Conservation (phyloP, 2,888 invertebrate genomes). For the Cheilosia vulpina region DNA sequence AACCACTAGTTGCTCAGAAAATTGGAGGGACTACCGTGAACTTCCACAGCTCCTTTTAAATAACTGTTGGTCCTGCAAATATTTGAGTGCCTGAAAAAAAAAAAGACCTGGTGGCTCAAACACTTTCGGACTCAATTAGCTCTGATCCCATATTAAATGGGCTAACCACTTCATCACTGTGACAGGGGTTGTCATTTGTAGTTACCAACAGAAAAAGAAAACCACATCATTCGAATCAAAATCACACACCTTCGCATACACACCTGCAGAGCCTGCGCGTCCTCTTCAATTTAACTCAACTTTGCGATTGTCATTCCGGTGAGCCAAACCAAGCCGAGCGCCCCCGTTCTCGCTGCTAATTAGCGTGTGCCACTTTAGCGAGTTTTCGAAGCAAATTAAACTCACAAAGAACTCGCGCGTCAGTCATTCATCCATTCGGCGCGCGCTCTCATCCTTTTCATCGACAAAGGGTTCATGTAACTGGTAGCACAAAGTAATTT, state of each 20-base stretch:
- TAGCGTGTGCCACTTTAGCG: slow-evolving; percentile 48
- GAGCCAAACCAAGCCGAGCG: slow-evolving; percentile 1
- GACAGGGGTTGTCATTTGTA: background rate
- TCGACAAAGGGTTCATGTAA: slow-evolving; percentile 29
- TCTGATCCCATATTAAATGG: too few species aligned
- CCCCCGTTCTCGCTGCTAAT: slow-evolving; percentile 60
- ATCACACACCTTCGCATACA: slow-evolving; percentile 9
- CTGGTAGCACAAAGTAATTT: slow-evolving; percentile 67
- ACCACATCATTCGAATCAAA: slow-evolving; percentile 19
- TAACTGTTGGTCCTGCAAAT: too few species aligned
- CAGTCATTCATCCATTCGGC: slow-evolving; percentile 23
- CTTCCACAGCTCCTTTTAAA: too few species aligned
- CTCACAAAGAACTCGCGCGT: slow-evolving; percentile 57
- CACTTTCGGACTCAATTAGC: too few species aligned
- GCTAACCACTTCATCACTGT: background rate
- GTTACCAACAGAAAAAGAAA: background rate
- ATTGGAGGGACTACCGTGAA: too few species aligned
- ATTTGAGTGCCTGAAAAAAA: too few species aligned
- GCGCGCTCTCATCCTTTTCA: background rate
- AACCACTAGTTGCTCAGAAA: too few species aligned
- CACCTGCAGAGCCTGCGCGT: background rate
- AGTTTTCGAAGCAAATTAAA: slow-evolving; percentile 58
- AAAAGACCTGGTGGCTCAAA: too few species aligned
- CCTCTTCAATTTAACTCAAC: slow-evolving; percentile 52
- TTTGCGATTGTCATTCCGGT: slow-evolving; percentile 43